These are phyloP conservation scores for Paratilapia polleni DNA, from an alignment of 2,113 vertebrate species.

Conservation along the genomic window DNA sequence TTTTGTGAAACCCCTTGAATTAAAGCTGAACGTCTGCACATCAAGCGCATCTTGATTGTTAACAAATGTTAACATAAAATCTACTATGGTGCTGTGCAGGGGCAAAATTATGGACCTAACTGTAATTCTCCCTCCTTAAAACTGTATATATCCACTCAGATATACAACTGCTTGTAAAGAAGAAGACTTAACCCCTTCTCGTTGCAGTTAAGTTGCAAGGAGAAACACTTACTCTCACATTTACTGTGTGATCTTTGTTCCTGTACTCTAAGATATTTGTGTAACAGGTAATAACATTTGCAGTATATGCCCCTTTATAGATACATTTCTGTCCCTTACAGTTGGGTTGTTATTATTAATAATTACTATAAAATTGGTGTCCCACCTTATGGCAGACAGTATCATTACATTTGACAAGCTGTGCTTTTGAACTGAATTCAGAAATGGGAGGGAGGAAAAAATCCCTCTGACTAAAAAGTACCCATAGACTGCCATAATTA, in stretches of 20 bases:
- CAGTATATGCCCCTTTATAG: neutral
- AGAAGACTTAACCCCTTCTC: neutral
- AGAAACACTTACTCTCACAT: neutral
- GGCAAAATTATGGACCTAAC: neutral
- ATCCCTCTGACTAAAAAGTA: too few relatives aligned
- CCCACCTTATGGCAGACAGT: too few relatives aligned
- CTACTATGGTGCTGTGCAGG: neutral
- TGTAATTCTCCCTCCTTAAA: neutral
- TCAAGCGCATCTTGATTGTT: neutral
- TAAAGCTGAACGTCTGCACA: neutral
- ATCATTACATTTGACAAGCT: too few relatives aligned
- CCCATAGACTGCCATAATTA: neutral
- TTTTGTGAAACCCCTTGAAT: neutral
- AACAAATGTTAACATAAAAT: neutral
- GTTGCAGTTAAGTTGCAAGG: neutral
- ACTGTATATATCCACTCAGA: neutral
- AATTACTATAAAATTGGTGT: neutral
- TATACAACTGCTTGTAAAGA: neutral
- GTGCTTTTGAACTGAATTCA: too few relatives aligned
- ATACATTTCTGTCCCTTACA: neutral
- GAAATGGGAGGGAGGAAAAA: too few relatives aligned
- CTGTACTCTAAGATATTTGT: neutral
- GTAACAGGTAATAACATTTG: neutral
- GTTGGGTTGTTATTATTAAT: neutral
- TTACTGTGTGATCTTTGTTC: neutral